Evolutionary conservation across 2,888 invertebrate genomes (phyloP), one percentile per base, ranked within the genome.

Genomic region (Biston betularia): DNA sequence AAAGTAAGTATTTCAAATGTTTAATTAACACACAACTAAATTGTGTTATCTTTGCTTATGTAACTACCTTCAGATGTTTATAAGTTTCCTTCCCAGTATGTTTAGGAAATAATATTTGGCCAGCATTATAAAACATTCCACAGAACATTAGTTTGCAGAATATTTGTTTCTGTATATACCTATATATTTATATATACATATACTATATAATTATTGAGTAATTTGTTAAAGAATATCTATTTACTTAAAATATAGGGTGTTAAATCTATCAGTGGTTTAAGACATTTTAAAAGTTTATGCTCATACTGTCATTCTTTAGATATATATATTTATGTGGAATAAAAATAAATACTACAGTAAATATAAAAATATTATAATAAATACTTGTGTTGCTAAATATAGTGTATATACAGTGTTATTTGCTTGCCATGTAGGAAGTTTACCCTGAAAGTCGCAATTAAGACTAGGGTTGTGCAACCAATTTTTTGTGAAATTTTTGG

Each of bases 71-170:
- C 45, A 55, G 15, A 63, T 65, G 48, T 52, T 59, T 63, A 40
- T 46, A 54, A 54, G 52, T 56, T 63, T 15, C 15, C 46, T 56
- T 59, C 48, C 45, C 42, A 38, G 42, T 48, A 24, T 54, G 61
- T 49, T 55, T 12, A 50, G 58, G 44, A 63, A 63, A 63, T 45
- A 63, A 60, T 50, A 65, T 67, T 69, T 63, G 49, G 35, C 53
- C 12, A 63, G 57, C 53, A 57, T 46, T 55, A 55, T 60, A 65
- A 65, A 65, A 67, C 69, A 61, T 68, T 69, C 68, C 55, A 64
- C 56, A 62, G 33, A 52, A 57, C 45, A 52, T n/a, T 14, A 46
- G 1, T 44, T 4, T 0, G 35, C 8, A 12, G 14, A n/a, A 8
- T 53, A 8, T 34, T 12, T 6, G 33, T 34, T 12, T 33, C 11